phyloP scores from a whole-genome alignment of 1,140 invertebrate genomes.

The Drosophila setifemur region DNA sequence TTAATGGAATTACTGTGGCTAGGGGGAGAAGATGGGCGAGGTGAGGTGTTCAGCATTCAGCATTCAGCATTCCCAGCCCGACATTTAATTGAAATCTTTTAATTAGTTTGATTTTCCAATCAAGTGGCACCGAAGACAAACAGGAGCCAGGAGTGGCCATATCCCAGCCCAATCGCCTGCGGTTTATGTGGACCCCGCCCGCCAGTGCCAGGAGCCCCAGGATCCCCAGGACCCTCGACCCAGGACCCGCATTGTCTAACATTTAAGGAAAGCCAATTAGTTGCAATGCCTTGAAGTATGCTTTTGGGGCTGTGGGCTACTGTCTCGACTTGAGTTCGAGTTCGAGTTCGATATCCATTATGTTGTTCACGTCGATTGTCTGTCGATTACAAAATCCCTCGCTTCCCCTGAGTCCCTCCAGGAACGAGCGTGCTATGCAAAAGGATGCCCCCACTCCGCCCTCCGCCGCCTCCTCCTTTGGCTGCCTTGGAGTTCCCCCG shows the following conservation, averaged over 20 bases:
- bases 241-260: slow-evolving; percentile 33
- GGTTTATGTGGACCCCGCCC: no score
- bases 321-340: slow-evolving; percentile 14
- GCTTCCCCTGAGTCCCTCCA: not conserved
- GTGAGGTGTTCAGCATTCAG: no score
- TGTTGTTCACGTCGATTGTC: slow-evolving; percentile 74
- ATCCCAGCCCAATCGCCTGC: slow-evolving; percentile 5
- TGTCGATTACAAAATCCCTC: slow-evolving; percentile 68
- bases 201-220: slow-evolving; percentile 1
- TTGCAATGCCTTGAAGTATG: slow-evolving; percentile 70
- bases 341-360: slow-evolving; percentile 64
- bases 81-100: slow-evolving; percentile 82
- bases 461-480: no score
- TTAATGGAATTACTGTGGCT: slow-evolving; percentile 68
- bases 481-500: not conserved
- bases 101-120: slow-evolving; percentile 82
- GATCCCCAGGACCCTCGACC: not conserved
- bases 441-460: slow-evolving; percentile 19
- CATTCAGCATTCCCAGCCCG: slow-evolving; percentile 52
- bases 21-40: not conserved
- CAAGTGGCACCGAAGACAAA: slow-evolving; percentile 64
- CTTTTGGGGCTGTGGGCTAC: slow-evolving; percentile 39
- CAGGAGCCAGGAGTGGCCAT: slow-evolving; percentile 12
- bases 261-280: slow-evolving; percentile 75
- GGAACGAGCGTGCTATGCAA: slow-evolving; percentile 24